Evolutionary conservation across 2,797 vertebrate genomes (phyloP).

Genomic region (Liparis tanakae): DNA sequence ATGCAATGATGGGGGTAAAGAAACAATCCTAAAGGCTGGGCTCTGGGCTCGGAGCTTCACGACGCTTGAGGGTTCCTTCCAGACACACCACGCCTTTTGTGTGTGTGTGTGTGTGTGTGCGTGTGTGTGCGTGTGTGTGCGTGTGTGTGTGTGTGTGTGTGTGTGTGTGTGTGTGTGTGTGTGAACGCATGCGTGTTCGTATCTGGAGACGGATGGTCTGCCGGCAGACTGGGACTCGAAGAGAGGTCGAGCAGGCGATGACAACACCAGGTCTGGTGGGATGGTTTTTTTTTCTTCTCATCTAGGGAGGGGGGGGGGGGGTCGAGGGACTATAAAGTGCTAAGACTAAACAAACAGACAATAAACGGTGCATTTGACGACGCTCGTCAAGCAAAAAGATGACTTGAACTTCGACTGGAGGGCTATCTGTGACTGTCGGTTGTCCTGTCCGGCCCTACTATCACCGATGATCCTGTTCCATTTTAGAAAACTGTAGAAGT

Average conservation of each 20-base stretch:
- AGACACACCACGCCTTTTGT: constrained; percentile 68
- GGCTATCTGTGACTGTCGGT: constrained; percentile 78
- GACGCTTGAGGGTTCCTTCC: constrained; percentile 60
- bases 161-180: constrained; percentile 27
- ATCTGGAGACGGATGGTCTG: constrained; percentile 74
- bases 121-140: too few relatives aligned
- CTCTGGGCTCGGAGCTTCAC: constrained; percentile 70
- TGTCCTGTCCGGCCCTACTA: constrained; percentile 73
- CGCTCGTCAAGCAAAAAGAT: constrained; percentile 68
- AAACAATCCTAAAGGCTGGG: constrained; percentile 45
- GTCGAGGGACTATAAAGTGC: constrained; percentile 67
- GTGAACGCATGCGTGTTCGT: constrained; percentile 7
- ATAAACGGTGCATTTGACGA: constrained; percentile 69
- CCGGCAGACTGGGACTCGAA: constrained; percentile 77
- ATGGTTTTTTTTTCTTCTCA: not conserved
- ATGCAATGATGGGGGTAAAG: constrained; percentile 41
- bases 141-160: constrained; percentile 47
- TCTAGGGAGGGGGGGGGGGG: not conserved
- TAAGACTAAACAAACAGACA: constrained; percentile 60
- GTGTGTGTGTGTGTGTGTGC: constrained; percentile 42
- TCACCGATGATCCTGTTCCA: constrained; percentile 83
- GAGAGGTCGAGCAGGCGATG: constrained; percentile 53
- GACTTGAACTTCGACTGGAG: constrained; percentile 81
- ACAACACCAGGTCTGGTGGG: constrained; percentile 53
- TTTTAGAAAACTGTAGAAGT: constrained; percentile 85